Evolutionary conservation across 2,797 vertebrate species (phyloP), one percentile per base, ranked within the genome.

Genomic region (Nothura maculosa): DNA sequence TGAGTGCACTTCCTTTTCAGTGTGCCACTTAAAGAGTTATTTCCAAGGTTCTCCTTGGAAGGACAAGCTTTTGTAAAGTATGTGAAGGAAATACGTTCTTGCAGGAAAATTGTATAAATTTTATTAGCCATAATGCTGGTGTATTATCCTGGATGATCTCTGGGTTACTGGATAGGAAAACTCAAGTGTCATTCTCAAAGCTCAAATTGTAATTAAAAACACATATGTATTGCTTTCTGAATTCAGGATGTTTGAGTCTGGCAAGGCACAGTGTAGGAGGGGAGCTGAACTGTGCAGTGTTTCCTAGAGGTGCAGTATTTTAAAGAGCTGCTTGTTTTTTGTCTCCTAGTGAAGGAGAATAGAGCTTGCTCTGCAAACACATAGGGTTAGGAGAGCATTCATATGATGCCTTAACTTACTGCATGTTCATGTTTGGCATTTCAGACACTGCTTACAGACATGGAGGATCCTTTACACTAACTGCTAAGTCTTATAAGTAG

Each of bases 391-490:
- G 18, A 88, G 69, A 83, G 16, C 11, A 72, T 87, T 79, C 21
- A 48, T 52, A 30, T 81, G 50, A 75, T 76, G 45, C 27, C 60
- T 60, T 92, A 88, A 86, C 22, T 73, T 86, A 81, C 34, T 47
- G 52, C 34, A 70, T 82, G 70, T 80, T 81, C 74, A 64, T 82
- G 38, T 89, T 87, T 36, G 57, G 27, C 57, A 85, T 20, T 40
- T 45, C 80, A 52, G 68, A 32, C 42, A 61, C 13, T 78, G 17
- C 62, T 94, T 81, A 91, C n/a, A 76, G 70, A 63, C 21, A 43
- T 87, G 48, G 81, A 91, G 85, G 70, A 64, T 82, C 57, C 20
- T 94, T 87, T 93, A 63, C n/a, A 63, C 38, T 73, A 88, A 73
- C 30, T 70, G 50, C 45, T 72, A 22, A 48, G 45, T 58, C 83